phyloP scores from a whole-genome alignment of 2,888 invertebrate species.

The Limnephilus marmoratus region DNA sequence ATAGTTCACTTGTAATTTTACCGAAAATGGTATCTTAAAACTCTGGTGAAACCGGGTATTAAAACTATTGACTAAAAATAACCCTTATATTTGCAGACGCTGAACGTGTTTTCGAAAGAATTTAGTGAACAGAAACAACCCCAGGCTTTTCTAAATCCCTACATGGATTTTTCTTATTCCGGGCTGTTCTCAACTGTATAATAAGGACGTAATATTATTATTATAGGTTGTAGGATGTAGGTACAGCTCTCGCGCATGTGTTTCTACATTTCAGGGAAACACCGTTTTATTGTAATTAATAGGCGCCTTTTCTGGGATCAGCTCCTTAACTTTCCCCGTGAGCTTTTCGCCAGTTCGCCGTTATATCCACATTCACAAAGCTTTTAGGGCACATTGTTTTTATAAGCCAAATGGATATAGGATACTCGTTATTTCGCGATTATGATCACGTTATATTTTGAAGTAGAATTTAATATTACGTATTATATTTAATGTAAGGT shows the following conservation, averaged over 20 bases:
- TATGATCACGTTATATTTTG: background rate
- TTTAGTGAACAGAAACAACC: background rate
- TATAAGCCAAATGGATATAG: background rate
- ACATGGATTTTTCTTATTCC: background rate
- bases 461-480: background rate
- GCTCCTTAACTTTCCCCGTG: constrained; percentile 3
- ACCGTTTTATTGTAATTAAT: constrained; percentile 25
- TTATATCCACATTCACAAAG: constrained; percentile 50
- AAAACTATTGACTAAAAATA: background rate
- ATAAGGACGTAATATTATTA: background rate
- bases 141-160: background rate
- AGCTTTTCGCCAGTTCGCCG: background rate
- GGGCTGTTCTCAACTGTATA: background rate
- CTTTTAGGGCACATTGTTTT: background rate
- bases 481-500: background rate
- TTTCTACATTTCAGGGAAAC: background rate
- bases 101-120: background rate
- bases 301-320: constrained; percentile 8
- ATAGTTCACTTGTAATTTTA: too few species aligned
- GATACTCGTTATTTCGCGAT: background rate
- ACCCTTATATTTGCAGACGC: background rate
- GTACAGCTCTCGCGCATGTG: background rate
- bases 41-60: background rate
- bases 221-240: background rate
- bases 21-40: background rate